Percentiles rank a stretch among this genome's conserved stretches.
phyloP scores from a whole-genome alignment of 2,797 vertebrate species.

The Pseudomugil tenellus region DNA sequence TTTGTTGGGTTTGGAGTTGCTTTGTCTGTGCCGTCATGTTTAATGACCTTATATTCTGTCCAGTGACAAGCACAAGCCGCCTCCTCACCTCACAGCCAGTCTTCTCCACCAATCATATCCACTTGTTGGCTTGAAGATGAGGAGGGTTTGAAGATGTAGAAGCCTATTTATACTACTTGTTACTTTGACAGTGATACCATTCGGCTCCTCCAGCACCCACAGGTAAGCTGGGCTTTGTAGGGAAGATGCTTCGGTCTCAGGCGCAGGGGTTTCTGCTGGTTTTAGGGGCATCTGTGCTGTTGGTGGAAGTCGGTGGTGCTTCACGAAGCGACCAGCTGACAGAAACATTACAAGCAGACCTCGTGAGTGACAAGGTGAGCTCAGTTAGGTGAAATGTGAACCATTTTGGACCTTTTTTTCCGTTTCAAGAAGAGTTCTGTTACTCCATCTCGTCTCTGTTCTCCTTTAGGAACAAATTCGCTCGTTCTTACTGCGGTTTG shows the following conservation, averaged over 20 bases:
- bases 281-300: conserved; percentile 61
- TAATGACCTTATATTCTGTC: conserved; percentile 51
- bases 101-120: conserved; percentile 73
- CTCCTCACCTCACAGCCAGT: conserved; percentile 12
- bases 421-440: not conserved
- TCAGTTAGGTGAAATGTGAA: not conserved
- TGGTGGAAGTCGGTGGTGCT: conserved; percentile 55
- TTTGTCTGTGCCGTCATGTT: not conserved
- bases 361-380: conserved; percentile 69
- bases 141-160: conserved; percentile 58
- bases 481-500: conserved; percentile 67
- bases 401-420: not conserved
- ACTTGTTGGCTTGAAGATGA: conserved; percentile 41
- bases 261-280: conserved; percentile 65
- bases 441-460: not conserved
- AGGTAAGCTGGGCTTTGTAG: conserved; percentile 2
- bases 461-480: conserved; percentile 65
- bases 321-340: conserved; percentile 58
- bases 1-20: not conserved
- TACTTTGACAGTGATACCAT: not conserved
- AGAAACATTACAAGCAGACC: conserved; percentile 56
- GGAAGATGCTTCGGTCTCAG: conserved; percentile 71
- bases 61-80: conserved; percentile 35
- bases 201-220: not conserved
- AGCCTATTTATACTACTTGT: conserved; percentile 61